These are phyloP conservation scores for Sturnira hondurensis DNA, from an alignment of 2,113 vertebrate genomes.

Conservation along the genomic window DNA sequence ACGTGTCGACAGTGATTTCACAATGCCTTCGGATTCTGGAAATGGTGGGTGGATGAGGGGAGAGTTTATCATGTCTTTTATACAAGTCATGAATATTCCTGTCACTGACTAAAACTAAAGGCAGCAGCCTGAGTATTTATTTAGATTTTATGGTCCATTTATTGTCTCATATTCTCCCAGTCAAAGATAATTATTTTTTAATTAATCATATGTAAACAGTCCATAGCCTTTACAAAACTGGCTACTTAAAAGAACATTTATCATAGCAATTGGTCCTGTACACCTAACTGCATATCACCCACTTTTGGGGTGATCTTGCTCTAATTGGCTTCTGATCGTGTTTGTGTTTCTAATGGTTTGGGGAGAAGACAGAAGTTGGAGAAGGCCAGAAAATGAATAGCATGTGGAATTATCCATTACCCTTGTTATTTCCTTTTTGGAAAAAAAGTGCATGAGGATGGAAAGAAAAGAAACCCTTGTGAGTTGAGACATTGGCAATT, in stretches of 20 bases:
- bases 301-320: constrained; percentile 41
- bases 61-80: constrained; percentile 33
- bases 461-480: constrained; percentile 26
- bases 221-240: constrained; percentile 61
- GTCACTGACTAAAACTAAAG: constrained; percentile 60
- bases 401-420: constrained; percentile 33
- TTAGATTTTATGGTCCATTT: constrained; percentile 78
- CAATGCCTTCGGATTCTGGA: constrained; percentile 29
- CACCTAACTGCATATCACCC: constrained; percentile 46
- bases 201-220: constrained; percentile 78
- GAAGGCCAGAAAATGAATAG: background rate
- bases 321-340: constrained; percentile 7
- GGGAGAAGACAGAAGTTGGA: background rate
- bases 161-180: constrained; percentile 74
- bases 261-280: constrained; percentile 54
- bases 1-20: background rate
- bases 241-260: constrained; percentile 70
- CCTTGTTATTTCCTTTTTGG: constrained; percentile 41
- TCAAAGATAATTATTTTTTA: constrained; percentile 79
- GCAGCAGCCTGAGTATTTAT: constrained; percentile 65
- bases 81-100: constrained; percentile 66
- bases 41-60: background rate
- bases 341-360: constrained; percentile 25
- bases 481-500: constrained; percentile 57
- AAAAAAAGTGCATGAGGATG: constrained; percentile 47